phyloP scores from a whole-genome alignment of 2,797 vertebrate genomes.

The Atherinosoma microstoma region DNA sequence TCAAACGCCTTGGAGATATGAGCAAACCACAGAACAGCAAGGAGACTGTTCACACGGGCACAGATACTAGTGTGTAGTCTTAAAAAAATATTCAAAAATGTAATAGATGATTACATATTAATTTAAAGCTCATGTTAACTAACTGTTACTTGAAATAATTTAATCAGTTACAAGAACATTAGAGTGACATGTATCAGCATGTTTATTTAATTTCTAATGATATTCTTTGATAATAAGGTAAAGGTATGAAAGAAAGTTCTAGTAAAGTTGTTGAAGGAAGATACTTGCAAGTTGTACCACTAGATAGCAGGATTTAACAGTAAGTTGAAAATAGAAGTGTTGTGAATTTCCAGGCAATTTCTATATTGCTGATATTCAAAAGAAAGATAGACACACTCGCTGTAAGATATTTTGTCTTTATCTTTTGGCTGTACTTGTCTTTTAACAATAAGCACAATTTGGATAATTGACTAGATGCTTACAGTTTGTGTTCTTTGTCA shows the following conservation, averaged over 20 bases:
- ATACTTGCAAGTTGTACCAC: conserved; percentile 48
- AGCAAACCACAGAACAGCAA: conserved; percentile 63
- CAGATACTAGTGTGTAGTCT: conserved; percentile 52
- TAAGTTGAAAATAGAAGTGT: conserved; percentile 6
- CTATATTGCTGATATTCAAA: conserved; percentile 24
- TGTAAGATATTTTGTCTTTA: conserved; percentile 9
- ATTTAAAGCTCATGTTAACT: conserved; percentile 8
- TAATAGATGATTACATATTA: conserved; percentile 1
- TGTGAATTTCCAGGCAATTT: conserved; percentile 11
- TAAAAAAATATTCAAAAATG: neutral
- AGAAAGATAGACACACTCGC: conserved; percentile 7
- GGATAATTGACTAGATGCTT: conserved; percentile 1
- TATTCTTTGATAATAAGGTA: conserved; percentile 7
- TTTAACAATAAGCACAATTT: neutral
- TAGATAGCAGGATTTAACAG: conserved; percentile 63
- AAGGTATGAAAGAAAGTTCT: neutral
- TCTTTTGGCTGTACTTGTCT: neutral
- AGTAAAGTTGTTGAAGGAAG: conserved; percentile 21
- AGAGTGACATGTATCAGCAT: neutral
- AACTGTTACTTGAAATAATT: conserved; percentile 7
- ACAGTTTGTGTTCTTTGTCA: conserved; percentile 23
- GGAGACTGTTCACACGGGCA: conserved; percentile 53
- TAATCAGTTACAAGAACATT: neutral
- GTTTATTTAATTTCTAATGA: conserved; percentile 6
- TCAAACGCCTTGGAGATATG: conserved; percentile 78